These are phyloP conservation scores for Chaetoderma sp. DNA, from an alignment of 2,888 invertebrate species.

Conservation along the genomic window DNA sequence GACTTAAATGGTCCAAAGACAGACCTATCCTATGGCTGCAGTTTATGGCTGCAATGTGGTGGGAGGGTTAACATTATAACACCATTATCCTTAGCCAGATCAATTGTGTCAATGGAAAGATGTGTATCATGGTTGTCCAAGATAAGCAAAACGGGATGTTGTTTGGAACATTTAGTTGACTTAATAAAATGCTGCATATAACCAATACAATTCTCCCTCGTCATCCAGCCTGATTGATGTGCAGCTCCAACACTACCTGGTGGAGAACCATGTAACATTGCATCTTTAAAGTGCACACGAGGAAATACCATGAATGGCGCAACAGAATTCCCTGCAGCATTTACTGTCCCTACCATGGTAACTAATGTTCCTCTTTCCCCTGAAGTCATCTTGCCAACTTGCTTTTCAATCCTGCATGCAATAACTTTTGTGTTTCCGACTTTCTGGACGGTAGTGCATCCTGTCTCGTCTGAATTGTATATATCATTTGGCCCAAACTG, in stretches of 20 bases:
- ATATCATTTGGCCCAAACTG: not conserved
- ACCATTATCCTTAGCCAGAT: slow-evolving; percentile 11
- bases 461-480: not conserved
- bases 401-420: slow-evolving; percentile 2
- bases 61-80: slow-evolving; percentile 25
- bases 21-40: slow-evolving; percentile 27
- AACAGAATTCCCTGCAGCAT: slow-evolving; percentile 13
- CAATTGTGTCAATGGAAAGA: slow-evolving; percentile 14
- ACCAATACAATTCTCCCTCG: not conserved
- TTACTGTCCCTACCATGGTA: slow-evolving; percentile 9
- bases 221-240: not conserved
- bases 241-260: not conserved
- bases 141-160: slow-evolving; percentile 2
- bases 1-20: slow-evolving; percentile 28
- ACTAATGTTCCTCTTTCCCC: slow-evolving; percentile 7
- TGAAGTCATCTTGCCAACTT: slow-evolving; percentile 13
- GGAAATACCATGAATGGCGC: slow-evolving; percentile 24
- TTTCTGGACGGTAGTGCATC: slow-evolving; percentile 9
- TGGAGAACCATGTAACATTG: not conserved
- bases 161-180: not conserved
- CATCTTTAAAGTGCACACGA: not conserved
- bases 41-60: slow-evolving; percentile 22
- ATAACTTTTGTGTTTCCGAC: too few species aligned
- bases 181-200: not conserved
- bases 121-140: slow-evolving; percentile 19